Percentiles rank a stretch among this genome's conserved stretches.
Evolutionary conservation across 1,140 invertebrate species (phyloP).

Genomic region (Drosophila mayri): DNA sequence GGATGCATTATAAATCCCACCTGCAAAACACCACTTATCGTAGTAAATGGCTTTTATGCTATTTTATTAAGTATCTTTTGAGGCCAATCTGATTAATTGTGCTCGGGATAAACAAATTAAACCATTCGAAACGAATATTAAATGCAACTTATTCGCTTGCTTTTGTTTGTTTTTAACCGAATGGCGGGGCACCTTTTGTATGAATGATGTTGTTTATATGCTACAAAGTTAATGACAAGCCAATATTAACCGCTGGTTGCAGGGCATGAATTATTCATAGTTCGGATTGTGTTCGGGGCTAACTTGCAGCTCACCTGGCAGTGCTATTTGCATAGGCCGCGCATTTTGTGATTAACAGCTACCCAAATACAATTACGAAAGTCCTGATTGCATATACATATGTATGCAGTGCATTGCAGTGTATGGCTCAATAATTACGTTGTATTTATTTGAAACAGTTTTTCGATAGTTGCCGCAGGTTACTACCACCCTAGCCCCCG

Average conservation of each 20-base stretch:
- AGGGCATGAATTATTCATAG: conserved; percentile 33
- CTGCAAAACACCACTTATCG: not conserved
- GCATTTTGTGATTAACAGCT: conserved; percentile 75
- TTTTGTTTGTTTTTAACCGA: conserved; percentile 5
- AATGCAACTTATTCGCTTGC: not conserved
- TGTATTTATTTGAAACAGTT: conserved; percentile 75
- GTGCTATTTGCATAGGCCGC: conserved; percentile 76
- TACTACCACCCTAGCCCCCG: conserved; percentile 9
- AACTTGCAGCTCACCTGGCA: conserved; percentile 44
- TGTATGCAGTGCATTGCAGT: conserved; percentile 39
- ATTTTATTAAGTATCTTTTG: not conserved
- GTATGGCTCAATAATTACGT: conserved; percentile 78
- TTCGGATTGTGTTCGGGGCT: conserved; percentile 9
- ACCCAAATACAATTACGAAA: conserved; percentile 70
- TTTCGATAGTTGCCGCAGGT: conserved; percentile 58
- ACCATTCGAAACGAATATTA: conserved; percentile 2
- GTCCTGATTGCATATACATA: conserved; percentile 29
- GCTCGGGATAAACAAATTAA: not conserved
- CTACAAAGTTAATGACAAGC: conserved; percentile 3
- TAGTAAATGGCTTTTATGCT: not conserved
- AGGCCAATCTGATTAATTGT: conserved; percentile 1
- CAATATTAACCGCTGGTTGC: conserved; percentile 2
- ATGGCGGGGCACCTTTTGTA: not conserved
- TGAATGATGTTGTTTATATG: conserved; percentile 2
- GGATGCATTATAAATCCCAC: not conserved